These are phyloP conservation scores for Ommatoiulus sabulosus DNA, from an alignment of 2,888 invertebrate genomes.

Conservation along the genomic window DNA sequence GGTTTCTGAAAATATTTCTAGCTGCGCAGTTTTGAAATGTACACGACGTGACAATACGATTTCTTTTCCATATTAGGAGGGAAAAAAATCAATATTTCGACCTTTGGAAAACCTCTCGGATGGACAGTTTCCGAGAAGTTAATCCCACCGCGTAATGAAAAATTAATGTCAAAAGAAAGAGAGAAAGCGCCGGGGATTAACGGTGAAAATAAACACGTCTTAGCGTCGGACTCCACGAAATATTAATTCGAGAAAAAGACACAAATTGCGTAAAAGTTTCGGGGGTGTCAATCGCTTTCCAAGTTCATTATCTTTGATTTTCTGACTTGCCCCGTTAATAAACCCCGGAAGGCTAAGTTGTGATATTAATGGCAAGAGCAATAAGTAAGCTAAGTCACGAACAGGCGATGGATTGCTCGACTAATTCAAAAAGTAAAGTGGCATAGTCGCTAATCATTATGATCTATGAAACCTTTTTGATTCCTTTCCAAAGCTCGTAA, in stretches of 20 bases:
- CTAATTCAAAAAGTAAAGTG: slow-evolving; percentile 19
- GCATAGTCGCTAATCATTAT: background rate
- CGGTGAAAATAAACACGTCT: background rate
- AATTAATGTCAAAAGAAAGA: background rate
- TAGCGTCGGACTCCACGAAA: background rate
- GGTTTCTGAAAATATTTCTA: too few relatives aligned
- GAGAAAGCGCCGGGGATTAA: background rate
- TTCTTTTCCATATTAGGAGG: too few relatives aligned
- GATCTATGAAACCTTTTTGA: slow-evolving; percentile 13
- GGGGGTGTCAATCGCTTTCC: background rate
- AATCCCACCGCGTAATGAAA: background rate
- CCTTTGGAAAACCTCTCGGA: background rate
- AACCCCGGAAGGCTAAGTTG: background rate
- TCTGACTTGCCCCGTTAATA: background rate
- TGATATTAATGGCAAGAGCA: background rate
- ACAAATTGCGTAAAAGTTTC: background rate
- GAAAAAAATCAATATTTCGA: background rate
- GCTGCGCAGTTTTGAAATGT: too few relatives aligned
- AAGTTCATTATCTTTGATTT: background rate
- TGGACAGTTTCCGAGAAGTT: background rate
- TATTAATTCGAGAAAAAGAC: background rate
- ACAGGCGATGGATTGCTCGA: background rate
- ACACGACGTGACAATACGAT: too few relatives aligned
- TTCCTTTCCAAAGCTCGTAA: slow-evolving; percentile 19
- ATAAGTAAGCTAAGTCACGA: slow-evolving; percentile 10